phyloP scores from a whole-genome alignment of 2,888 invertebrate species.

The Zelleria hepariella region DNA sequence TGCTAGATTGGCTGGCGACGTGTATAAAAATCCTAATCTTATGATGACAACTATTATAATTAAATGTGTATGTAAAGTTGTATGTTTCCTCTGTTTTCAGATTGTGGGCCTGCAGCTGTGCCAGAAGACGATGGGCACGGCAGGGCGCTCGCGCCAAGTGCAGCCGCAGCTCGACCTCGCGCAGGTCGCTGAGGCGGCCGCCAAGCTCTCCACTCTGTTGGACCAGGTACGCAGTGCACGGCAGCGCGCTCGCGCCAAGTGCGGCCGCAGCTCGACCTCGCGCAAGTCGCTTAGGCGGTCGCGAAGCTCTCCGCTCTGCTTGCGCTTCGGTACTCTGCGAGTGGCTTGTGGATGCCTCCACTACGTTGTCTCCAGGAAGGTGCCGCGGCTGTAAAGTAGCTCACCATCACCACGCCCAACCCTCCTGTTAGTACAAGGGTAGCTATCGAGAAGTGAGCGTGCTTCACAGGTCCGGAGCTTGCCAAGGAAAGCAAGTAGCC shows the following conservation, averaged over 20 bases:
- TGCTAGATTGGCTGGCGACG: too few species aligned
- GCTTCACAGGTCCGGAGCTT: too few species aligned
- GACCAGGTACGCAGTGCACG: slow-evolving; percentile 74
- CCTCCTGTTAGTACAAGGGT: too few species aligned
- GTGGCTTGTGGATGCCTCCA: too few species aligned
- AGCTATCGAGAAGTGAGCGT: too few species aligned
- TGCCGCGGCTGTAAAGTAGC: too few species aligned
- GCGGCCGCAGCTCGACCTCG: slow-evolving; percentile 60
- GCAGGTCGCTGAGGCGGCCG: slow-evolving; percentile 89
- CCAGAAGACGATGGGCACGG: slow-evolving; percentile 81
- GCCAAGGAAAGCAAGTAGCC: too few species aligned
- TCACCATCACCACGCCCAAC: too few species aligned
- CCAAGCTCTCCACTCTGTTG: slow-evolving; percentile 81
- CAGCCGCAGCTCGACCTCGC: slow-evolving; percentile 67
- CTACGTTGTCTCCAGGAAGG: too few species aligned
- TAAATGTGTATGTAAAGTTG: not conserved
- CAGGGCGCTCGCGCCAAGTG: slow-evolving; percentile 72
- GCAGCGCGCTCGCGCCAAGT: slow-evolving; percentile 73
- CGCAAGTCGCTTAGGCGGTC: slow-evolving; percentile 90
- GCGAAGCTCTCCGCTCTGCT: slow-evolving; percentile 81
- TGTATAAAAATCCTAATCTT: too few species aligned
- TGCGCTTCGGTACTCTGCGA: too few species aligned
- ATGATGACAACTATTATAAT: too few species aligned
- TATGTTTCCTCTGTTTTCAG: slow-evolving; percentile 31
- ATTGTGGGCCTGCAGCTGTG: slow-evolving; percentile 84